Evolutionary conservation across 1,140 invertebrate genomes (phyloP), one percentile per base, ranked within the genome.

Genomic region (Apis dorsata): DNA sequence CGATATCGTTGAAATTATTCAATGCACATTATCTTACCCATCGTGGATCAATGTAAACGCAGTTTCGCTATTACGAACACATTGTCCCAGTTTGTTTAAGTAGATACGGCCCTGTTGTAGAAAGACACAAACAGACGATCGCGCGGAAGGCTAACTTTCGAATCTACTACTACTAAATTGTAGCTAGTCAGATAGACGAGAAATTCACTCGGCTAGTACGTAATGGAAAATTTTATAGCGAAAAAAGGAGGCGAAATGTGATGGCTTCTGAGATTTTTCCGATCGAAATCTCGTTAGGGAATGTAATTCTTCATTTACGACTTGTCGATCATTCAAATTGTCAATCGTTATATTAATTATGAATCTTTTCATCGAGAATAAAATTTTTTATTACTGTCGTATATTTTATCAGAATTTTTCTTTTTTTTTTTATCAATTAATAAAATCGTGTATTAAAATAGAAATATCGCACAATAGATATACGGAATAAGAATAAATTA

Each of bases 91-190:
- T 65, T 60, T 85, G 69, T 53, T 68, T 59, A 59, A 84, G 28
- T 88, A 79, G 85, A 82, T 90, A 85, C 88, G 83, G 75, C 76
- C 85, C 90, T 88, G 85, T 85, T 81, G 79, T 88, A 81, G 86
- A 91, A 87, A 90, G 90, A 89, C 82, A 86, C 85, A 79, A 90
- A 75, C 84, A 82, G 85, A 90, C 71, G 83, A 75, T 81, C 88
- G 83, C 85, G 79, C 55, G 85, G 87, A 90, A 91, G 90, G 85
- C 89, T 88, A 90, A 92, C 91, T 93, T 92, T 92, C 91, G 90
- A 92, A 93, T 91, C 85, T 90, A 91, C 90, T 88, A 89, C 85
- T 66, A 87, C 88, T 87, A 85, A 72, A 81, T 74, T 81, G 76
- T 65, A 24, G 74, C 53, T 85, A 81, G 86, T 81, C 70, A 65